Base-by-base conservation (phyloP, 2,888 invertebrate species). In the Drosophila flavopinicola region DNA sequence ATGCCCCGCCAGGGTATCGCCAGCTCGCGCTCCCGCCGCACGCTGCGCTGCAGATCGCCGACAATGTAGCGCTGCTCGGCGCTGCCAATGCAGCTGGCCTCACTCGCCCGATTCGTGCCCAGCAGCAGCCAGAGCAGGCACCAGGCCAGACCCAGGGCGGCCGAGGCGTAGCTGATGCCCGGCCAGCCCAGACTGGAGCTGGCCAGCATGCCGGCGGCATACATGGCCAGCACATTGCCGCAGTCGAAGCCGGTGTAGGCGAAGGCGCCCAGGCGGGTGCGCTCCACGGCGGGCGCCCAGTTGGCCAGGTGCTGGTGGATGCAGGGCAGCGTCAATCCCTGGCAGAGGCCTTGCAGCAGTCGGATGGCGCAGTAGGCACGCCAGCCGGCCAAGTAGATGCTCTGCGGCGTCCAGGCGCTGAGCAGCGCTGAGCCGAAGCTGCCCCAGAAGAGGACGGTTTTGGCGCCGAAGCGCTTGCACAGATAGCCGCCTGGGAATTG, bases 221-320 rank as follows among this genome's bases (percentile, higher is more conserved):
- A 93, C 90, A 95, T 92, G 9, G 94, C 92, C 11, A 95, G 67
- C 1, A 95, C 93, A 0, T 94, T 94, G n/a, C 95, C 95, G 24
- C 94, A 92, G 78, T 94, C 94, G 3, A 93, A 93, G 0, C 95
- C 95, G 87, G 92, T 92, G 63, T 93, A 92, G 37, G 92, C 88
- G 35, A 92, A 92, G 49, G 93, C 91, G 82, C 93, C 92, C 13
- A 94, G 89, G 42, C 93, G 90, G 4, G 93, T 94, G 25, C 94
- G 91, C 79, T 94, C 94, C 45, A 57, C 53, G 0, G 92, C 91
- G 0, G 96, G 96, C 0, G 93, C 88, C 95, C 95, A 95, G 85
- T 94, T 94, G 0, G 95, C 94, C 23, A 95, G 85, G 0, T 95
- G 90, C 0, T 94, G 94, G 66, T 95, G 95, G 0, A 94, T 90